These are phyloP conservation scores for Grus americana DNA, from an alignment of 2,113 vertebrate genomes.

Conservation along the genomic window DNA sequence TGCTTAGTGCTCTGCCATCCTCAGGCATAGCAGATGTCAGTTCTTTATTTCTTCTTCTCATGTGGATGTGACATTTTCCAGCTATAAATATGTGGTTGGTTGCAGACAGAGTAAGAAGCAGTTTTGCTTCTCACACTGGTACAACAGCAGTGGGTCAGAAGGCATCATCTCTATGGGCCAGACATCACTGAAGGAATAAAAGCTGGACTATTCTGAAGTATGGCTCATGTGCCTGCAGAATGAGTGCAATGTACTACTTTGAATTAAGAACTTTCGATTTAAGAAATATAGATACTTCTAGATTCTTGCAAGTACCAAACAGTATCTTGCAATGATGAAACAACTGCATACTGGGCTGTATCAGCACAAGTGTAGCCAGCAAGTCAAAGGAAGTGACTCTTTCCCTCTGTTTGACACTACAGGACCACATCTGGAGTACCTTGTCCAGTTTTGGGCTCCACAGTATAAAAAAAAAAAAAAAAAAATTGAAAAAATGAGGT, in stretches of 20 bases:
- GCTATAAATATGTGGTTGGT: not conserved
- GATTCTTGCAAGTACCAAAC: not conserved
- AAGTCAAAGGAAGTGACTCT: not conserved
- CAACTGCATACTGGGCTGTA: not conserved
- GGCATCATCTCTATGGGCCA: not conserved
- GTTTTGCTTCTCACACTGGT: not conserved
- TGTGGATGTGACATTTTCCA: not conserved
- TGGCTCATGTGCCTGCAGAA: not conserved
- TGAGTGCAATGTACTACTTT: not conserved
- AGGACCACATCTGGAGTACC: not conserved
- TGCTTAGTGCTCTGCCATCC: not conserved
- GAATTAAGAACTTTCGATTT: not conserved
- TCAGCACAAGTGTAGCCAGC: not conserved
- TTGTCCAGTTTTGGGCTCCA: not conserved
- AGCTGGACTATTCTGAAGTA: not conserved
- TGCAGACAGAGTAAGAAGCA: not conserved
- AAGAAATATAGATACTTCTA: not conserved
- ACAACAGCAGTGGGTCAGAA: not conserved
- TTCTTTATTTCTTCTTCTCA: not conserved
- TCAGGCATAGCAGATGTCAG: not conserved
- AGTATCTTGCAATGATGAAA: not conserved
- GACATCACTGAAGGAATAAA: not conserved
- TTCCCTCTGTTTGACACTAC: not conserved
- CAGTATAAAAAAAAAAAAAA: too few relatives aligned
- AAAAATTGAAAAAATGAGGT: accelerated